These are phyloP conservation scores for Antidorcas marsupialis DNA, from an alignment of 2,113 vertebrate species.

Conservation along the genomic window DNA sequence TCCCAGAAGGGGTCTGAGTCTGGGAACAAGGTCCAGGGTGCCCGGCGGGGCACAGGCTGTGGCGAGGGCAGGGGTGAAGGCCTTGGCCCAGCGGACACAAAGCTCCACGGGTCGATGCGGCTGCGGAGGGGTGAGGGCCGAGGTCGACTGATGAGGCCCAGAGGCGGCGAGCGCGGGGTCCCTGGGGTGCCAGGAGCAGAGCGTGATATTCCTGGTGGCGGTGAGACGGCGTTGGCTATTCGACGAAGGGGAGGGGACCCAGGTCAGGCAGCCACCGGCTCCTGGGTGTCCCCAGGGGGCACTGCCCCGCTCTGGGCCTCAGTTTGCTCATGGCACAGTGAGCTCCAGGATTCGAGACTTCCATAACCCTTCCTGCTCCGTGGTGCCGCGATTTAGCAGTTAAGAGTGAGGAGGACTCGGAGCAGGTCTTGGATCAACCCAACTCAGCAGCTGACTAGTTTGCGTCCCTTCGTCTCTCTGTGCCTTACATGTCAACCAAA, in stretches of 20 bases:
- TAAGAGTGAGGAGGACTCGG: neutral
- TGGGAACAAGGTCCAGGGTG: constrained; percentile 82
- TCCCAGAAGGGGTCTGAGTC: constrained; percentile 84
- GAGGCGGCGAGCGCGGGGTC: constrained; percentile 64
- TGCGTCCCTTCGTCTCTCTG: neutral
- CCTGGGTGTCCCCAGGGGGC: neutral
- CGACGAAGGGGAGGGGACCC: neutral
- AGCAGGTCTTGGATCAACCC: neutral
- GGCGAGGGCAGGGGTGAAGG: constrained; percentile 52
- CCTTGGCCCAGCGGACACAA: constrained; percentile 83
- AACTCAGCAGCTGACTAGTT: neutral
- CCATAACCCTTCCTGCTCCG: rapidly evolving
- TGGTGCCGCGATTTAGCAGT: rapidly evolving
- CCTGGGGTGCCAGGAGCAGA: constrained; percentile 56
- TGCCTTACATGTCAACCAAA: neutral
- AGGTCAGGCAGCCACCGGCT: neutral
- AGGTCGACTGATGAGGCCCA: constrained; percentile 87
- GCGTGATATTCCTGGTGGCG: constrained; percentile 46
- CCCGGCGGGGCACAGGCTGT: constrained; percentile 73
- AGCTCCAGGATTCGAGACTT: neutral
- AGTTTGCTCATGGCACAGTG: neutral
- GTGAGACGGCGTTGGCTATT: constrained; percentile 61
- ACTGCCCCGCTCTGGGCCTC: neutral
- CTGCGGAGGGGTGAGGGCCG: constrained; percentile 88
- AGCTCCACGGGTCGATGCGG: constrained; percentile 92